Percentiles rank a stretch among this genome's conserved stretches.
phyloP scores from a whole-genome alignment of 2,113 vertebrate genomes.

The Chlamydotis undulata region DNA sequence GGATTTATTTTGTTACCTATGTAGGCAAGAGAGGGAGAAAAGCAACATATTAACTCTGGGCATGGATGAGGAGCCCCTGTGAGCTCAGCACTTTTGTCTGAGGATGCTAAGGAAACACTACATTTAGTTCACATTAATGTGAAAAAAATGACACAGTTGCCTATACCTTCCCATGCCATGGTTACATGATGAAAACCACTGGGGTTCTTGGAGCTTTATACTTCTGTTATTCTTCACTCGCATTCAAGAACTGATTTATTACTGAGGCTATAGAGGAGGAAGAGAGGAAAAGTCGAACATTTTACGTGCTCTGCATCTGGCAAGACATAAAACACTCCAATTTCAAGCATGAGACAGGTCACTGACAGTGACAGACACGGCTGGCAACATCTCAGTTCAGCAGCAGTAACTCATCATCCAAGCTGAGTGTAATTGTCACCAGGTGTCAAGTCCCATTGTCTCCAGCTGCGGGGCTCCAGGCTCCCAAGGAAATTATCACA shows the following conservation, averaged over 20 bases:
- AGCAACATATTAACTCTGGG: neutral
- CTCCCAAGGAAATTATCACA: constrained; percentile 35
- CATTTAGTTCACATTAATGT: neutral
- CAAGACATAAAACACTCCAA: constrained; percentile 27
- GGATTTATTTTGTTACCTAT: neutral
- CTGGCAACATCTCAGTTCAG: constrained; percentile 52
- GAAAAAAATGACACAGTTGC: neutral
- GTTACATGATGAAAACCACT: neutral
- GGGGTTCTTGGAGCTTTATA: neutral
- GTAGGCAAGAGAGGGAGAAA: neutral
- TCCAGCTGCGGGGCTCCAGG: neutral
- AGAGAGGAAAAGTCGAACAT: constrained; percentile 5
- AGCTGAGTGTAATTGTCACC: constrained; percentile 29
- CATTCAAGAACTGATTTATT: constrained; percentile 59
- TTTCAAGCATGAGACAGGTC: constrained; percentile 50
- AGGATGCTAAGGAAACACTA: neutral
- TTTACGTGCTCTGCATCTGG: constrained; percentile 30
- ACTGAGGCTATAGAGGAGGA: neutral
- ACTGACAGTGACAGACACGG: constrained; percentile 28
- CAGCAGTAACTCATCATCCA: neutral
- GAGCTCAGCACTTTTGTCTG: neutral
- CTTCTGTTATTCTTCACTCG: constrained; percentile 23
- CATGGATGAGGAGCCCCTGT: neutral
- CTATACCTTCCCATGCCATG: neutral
- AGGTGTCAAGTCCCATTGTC: constrained; percentile 23